Base-by-base conservation (phyloP, 1,140 invertebrate species). In the Pinna nobilis region DNA sequence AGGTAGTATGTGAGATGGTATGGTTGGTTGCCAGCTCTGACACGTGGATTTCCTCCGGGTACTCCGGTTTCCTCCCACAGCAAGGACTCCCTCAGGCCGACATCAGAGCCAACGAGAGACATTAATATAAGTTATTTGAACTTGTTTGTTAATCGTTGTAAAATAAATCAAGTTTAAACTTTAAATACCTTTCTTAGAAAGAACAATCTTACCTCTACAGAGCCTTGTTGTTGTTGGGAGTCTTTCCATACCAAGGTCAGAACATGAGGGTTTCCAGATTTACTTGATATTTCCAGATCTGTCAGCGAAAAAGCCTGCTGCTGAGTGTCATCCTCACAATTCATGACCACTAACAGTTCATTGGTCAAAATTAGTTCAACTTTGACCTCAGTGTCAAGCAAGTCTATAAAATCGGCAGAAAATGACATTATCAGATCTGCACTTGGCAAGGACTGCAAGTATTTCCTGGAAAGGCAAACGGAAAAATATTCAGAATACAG, bases 301-400 rank as follows among this genome's bases (percentile, higher is more conserved):
- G 82, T 67, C 57, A 91, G 65, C 7, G 87, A 81, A 53, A 91
- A 87, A 13, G 88, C 86, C 67, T 89, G 87, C 70, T 88, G 86
- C 51, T 88, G 86, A 44, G 79, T 78, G 77, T 90, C 89, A 28
- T 90, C 88, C 53, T 90, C 88, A 67, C 79, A 69, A 57, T 85
- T 85, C 15, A 91, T 80, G 37, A 91, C 83, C 73, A 90, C 89
- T 7, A 91, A 74, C 15, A 89, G 84, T 68, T 90, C 84, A 55
- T 82, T 74, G 20, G 84, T 85, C 65, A 87, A 60, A 20, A 88
- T 60, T 39, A 88, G 78, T 28, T 77, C 76, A 49, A 86, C 81
- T 57, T 70, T 70, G 7, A 80, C 69, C 53, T 76, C 79, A 4
- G 63, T 37, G 13, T 76, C 81, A 4, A 63, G 55, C 0, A 81